These are phyloP conservation scores for Macrosiphum euphorbiae DNA, from an alignment of 2,888 invertebrate species.

Conservation along the genomic window DNA sequence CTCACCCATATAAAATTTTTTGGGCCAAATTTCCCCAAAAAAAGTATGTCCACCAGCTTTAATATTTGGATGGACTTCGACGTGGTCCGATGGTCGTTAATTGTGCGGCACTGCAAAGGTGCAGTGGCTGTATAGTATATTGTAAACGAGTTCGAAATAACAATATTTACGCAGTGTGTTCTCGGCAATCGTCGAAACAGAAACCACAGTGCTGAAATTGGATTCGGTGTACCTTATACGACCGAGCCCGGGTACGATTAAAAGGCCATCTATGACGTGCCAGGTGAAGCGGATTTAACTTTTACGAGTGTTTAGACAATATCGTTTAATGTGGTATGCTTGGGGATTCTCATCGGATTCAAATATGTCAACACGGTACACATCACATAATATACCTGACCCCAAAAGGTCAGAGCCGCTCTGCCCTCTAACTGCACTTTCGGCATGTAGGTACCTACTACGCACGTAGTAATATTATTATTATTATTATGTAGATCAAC, in stretches of 20 bases:
- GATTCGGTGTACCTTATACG: neutral
- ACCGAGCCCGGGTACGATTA: neutral
- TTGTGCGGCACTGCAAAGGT: neutral
- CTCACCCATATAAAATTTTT: no score
- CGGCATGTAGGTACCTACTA: no score
- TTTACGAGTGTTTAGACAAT: neutral
- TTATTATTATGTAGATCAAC: neutral
- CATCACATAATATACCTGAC: neutral
- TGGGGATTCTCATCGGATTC: neutral
- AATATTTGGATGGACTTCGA: neutral
- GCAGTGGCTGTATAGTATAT: no score
- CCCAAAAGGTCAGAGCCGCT: neutral
- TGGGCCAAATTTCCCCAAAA: no score
- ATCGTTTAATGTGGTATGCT: neutral
- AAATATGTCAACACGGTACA: neutral
- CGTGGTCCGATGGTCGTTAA: neutral
- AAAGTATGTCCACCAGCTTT: no score
- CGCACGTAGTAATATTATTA: no score
- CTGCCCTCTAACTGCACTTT: neutral
- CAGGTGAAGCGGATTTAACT: neutral
- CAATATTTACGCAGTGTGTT: neutral
- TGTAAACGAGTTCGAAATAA: neutral
- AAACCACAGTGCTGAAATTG: neutral
- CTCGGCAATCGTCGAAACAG: neutral
- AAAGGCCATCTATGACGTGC: neutral